Evolutionary conservation across 2,888 invertebrate genomes (phyloP), one percentile per base, ranked within the genome.

Genomic region (Orthosia gothica): DNA sequence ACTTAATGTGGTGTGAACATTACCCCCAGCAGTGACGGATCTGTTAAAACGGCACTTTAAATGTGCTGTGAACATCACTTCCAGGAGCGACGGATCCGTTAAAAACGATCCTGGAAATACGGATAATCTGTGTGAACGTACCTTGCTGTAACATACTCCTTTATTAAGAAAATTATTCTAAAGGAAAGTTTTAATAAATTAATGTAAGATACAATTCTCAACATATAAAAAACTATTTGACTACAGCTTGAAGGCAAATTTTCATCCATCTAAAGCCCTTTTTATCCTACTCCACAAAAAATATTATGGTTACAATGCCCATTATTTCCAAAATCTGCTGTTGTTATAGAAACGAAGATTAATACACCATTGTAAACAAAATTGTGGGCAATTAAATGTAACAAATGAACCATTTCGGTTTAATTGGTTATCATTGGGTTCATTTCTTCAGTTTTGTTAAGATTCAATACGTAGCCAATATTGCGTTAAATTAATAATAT

Each of bases 321-420:
- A 55, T 72, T 59, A 67, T 59, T 64, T n/a, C 23, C 13, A 68
- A 63, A 63, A 45, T 50, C 2, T 45, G 47, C 18, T 74, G 66
- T 70, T 79, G 2, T 67, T 57, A 18, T 3, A 54, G 45, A 67
- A 73, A 64, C 57, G 26, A 62, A 58, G 23, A 70, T 72, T 49
- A 72, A 73, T 68, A 54, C 32, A 54, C n/a, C 12, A 45, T 61
- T 70, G 59, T 65, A 54, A 64, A 74, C n/a, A 5, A 78, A 79
- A 83, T 74, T 73, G 64, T 67, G n/a, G 57, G 47, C 76, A 75
- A 82, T 83, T 76, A 82, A 81, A 75, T 61, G 61, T 65, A 78
- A 82, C 80, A 80, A 86, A 83, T 81, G 79, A 79, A 77, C 78
- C 82, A 66, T 74, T 81, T 73, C 65, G 63, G 62, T 74, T 75